These are phyloP conservation scores for Gymnarchus niloticus DNA, from an alignment of 2,113 vertebrate genomes.

Conservation along the genomic window DNA sequence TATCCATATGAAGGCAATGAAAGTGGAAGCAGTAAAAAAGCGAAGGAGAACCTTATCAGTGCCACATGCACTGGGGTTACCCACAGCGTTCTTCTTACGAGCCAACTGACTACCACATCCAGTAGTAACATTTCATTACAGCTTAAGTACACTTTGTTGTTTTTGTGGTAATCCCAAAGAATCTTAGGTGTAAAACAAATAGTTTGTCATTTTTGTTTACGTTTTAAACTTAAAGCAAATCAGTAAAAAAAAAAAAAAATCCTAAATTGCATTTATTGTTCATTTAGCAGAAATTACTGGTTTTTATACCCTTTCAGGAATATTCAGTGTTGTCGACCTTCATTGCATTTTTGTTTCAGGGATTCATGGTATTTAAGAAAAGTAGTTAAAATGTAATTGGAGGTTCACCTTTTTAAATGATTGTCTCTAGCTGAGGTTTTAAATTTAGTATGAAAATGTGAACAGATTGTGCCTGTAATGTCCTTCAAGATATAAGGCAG, in stretches of 20 bases:
- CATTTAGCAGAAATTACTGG: neutral
- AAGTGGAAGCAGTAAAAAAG: conserved; percentile 36
- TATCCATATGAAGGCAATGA: conserved; percentile 37
- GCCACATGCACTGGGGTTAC: conserved; percentile 27
- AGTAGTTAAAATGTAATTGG: neutral
- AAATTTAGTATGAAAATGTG: neutral
- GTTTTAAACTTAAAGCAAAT: neutral
- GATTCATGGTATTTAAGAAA: neutral
- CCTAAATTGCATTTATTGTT: neutral
- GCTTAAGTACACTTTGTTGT: neutral
- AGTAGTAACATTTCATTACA: conserved; percentile 17
- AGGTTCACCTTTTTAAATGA: neutral
- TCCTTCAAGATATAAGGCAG: neutral
- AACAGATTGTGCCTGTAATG: no score
- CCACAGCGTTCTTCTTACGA: conserved; percentile 21
- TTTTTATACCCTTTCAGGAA: neutral
- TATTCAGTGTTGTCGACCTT: neutral
- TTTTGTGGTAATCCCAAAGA: neutral
- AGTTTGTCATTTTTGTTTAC: neutral
- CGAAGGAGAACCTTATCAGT: conserved; percentile 36
- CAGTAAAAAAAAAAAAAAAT: no score
- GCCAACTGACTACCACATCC: neutral
- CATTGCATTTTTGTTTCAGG: neutral
- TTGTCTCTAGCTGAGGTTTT: neutral
- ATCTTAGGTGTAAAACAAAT: neutral